These are phyloP conservation scores for Tanaodytes sp. DNA, from an alignment of 2,888 invertebrate genomes.

Conservation along the genomic window DNA sequence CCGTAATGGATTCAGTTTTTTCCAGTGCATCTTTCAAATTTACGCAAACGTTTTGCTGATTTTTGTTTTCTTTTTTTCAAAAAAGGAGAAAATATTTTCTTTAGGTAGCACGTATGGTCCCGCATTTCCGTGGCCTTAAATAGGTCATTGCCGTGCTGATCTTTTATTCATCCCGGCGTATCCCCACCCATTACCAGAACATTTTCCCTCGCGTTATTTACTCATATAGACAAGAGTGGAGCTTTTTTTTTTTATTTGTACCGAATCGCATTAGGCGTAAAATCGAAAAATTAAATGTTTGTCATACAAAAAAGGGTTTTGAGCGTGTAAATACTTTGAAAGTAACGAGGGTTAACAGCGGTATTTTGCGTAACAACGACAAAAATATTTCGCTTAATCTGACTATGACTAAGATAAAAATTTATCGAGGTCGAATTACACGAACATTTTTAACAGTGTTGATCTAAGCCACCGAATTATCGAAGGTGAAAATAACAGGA, in stretches of 20 bases:
- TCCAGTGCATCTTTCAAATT: no score
- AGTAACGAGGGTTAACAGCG: no score
- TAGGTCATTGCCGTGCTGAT: slow-evolving; percentile 47
- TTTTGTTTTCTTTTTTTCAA: no score
- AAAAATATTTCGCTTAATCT: no score
- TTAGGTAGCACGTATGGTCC: slow-evolving; percentile 43
- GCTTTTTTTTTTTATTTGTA: slow-evolving; percentile 22
- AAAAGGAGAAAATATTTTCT: slow-evolving; percentile 2
- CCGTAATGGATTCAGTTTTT: no score
- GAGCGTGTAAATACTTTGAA: slow-evolving; percentile 27
- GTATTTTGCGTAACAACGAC: no score
- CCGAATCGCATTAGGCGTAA: slow-evolving; percentile 17
- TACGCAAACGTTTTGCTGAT: no score
- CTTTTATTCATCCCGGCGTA: slow-evolving; percentile 46
- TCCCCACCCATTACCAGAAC: slow-evolving; percentile 38
- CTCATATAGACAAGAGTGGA: slow-evolving; percentile 31
- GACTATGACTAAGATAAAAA: no score
- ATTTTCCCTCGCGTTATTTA: slow-evolving; percentile 36
- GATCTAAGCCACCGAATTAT: slow-evolving; percentile 8
- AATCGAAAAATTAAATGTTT: slow-evolving; percentile 19
- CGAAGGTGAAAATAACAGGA: background rate
- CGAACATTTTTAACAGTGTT: no score
- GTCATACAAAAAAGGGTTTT: slow-evolving; percentile 3
- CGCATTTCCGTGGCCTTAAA: slow-evolving; percentile 33
- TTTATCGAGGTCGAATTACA: no score